A percentile compares a stretch with the other conserved stretches of the same genome.
phyloP scores from a whole-genome alignment of 2,113 vertebrate genomes.

The Stomatorhinus ivindoensis region DNA sequence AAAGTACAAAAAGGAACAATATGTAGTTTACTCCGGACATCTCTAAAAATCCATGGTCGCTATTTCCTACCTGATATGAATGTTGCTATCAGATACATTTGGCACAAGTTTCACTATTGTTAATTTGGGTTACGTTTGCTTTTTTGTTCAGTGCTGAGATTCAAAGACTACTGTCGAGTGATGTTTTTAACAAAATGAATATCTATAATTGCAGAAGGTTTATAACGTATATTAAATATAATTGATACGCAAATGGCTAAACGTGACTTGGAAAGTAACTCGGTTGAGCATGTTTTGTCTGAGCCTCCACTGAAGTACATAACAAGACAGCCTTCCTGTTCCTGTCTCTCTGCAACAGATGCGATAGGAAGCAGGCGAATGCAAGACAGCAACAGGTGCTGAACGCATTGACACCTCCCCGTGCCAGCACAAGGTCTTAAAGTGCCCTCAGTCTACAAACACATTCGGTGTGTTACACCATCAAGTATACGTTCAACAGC shows the following conservation, averaged over 20 bases:
- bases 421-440: background rate
- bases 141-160: background rate
- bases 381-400: conserved; percentile 27
- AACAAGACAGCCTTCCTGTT: conserved; percentile 11
- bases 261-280: background rate
- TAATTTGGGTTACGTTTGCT: background rate
- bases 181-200: background rate
- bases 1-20: background rate
- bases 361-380: background rate
- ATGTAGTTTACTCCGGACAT: background rate
- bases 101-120: background rate
- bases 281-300: background rate
- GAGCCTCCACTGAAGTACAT: background rate
- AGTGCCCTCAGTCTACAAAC: conserved; percentile 3
- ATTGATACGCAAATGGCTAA: background rate
- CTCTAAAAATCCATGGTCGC: background rate
- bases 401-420: background rate
- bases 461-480: background rate
- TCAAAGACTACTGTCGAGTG: background rate
- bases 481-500: background rate
- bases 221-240: background rate
- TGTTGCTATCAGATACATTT: background rate
- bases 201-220: background rate
- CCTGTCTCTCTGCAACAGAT: conserved; percentile 2
- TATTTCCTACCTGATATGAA: background rate